A percentile compares a stretch with the other conserved stretches of the same genome.
These are phyloP conservation scores for Hippocampus comes DNA, from an alignment of 2,113 vertebrate genomes.

Conservation along the genomic window DNA sequence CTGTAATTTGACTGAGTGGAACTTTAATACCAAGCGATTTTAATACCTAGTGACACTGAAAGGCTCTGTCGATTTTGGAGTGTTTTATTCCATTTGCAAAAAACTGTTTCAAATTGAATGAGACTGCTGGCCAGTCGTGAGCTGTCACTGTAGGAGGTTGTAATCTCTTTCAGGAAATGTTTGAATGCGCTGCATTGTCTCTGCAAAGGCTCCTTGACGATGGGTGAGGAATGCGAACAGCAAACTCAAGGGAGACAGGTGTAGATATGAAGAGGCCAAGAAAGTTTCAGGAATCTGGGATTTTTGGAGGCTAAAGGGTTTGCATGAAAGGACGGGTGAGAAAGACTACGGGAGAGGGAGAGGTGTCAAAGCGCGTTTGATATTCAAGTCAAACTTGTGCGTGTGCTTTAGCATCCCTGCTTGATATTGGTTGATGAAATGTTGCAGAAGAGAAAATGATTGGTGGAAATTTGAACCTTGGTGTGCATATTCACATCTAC, in stretches of 20 bases:
- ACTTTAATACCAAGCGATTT: background rate
- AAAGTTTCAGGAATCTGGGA: slow-evolving; percentile 6
- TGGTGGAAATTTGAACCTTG: slow-evolving; percentile 46
- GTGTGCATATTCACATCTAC: slow-evolving; percentile 12
- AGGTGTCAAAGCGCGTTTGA: slow-evolving; percentile 33
- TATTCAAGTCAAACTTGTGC: slow-evolving; percentile 43
- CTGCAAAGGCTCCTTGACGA: slow-evolving; percentile 12
- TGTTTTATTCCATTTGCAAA: background rate
- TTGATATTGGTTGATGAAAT: slow-evolving; percentile 58
- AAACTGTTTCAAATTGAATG: slow-evolving; percentile 13
- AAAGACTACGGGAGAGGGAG: slow-evolving; percentile 11
- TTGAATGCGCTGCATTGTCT: slow-evolving; percentile 17
- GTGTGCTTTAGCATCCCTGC: slow-evolving; percentile 26
- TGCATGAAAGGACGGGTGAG: slow-evolving; percentile 12
- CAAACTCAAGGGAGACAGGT: background rate
- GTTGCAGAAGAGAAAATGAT: slow-evolving; percentile 55
- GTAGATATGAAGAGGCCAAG: slow-evolving; percentile 24
- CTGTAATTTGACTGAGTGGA: background rate
- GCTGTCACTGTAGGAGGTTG: slow-evolving; percentile 27
- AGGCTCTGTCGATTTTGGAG: background rate
- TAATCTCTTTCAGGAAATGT: slow-evolving; percentile 28
- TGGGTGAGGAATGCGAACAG: slow-evolving; percentile 20
- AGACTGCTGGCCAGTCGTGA: slow-evolving; percentile 18
- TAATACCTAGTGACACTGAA: background rate
- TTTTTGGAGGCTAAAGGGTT: background rate